Evolutionary conservation across 1,140 invertebrate genomes (phyloP), one percentile per base, ranked within the genome.

Genomic region (Probaryconus sp.): DNA sequence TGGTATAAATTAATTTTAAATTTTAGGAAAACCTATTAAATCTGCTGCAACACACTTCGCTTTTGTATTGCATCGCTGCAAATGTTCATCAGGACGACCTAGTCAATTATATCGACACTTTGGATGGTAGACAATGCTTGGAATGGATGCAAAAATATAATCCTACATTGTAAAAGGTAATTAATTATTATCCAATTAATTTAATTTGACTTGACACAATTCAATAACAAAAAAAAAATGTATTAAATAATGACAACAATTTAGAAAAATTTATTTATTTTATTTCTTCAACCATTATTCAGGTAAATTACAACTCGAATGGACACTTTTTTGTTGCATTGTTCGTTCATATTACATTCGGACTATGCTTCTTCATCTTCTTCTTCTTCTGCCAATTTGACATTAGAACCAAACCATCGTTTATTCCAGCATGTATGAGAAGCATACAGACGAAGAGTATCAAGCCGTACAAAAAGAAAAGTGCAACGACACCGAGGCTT

Each of bases 381-480:
- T 40, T 5, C 28, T 40, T 13, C 10, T n/a, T 9, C 18, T 9
- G 18, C 9, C 1, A 18, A n/a, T 20, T 37, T 5, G 38, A 47
- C 40, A 63, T 82, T 33, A 89, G 84, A 63, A 89, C 63, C 14
- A 89, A 68, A 13, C 89, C 89, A 14, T 85, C 81, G 69, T 88
- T 89, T 38, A 91, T 89, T 5, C 87, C 88, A 35, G 89, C 89
- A 60, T 91, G 88, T 68, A 91, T 90, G 48, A 90, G 85, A 21
- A 90, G 81, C 53, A 91, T 79, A 55, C 86, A 90, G 61, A 89
- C 79, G 13, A 89, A 77, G 58, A 91, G 86, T 56, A 91, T 91
- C 47, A 88, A 85, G 14, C 87, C 78, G 67, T 90, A 91, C n/a
- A 91, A 80, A 45, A 89, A 88, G 28, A 90, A 88, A 9, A 91